These are phyloP conservation scores for Eristalinus sepulchralis DNA, from an alignment of 2,888 invertebrate genomes.

Conservation along the genomic window DNA sequence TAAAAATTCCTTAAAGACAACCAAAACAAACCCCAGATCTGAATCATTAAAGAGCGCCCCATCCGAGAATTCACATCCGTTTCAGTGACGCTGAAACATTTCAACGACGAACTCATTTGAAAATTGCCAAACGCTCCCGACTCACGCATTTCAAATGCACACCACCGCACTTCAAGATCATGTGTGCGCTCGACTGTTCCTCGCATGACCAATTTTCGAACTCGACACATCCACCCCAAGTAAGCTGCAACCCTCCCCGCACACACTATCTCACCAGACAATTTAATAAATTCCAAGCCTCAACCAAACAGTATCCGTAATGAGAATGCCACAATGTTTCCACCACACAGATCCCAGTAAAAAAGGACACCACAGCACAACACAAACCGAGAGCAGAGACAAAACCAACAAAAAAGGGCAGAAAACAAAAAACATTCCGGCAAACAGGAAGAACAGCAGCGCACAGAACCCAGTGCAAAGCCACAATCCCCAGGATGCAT, in stretches of 20 bases:
- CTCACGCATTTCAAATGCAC: not conserved
- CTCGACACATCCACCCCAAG: not conserved
- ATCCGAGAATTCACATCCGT: not conserved
- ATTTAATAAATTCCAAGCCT: slow-evolving; percentile 30
- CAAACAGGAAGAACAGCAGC: slow-evolving; percentile 36
- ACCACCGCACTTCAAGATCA: not conserved
- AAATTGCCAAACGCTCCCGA: not conserved
- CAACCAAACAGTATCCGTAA: slow-evolving; percentile 27
- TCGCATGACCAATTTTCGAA: slow-evolving; percentile 1
- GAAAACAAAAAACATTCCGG: slow-evolving; percentile 18
- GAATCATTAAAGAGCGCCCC: not conserved
- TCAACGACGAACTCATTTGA: not conserved
- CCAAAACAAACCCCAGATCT: not conserved
- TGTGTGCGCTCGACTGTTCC: not conserved
- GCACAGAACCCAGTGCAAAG: slow-evolving; percentile 59
- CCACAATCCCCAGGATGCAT: slow-evolving; percentile 69
- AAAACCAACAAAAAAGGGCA: not conserved
- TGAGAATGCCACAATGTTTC: slow-evolving; percentile 56
- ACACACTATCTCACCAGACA: not conserved
- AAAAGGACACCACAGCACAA: not conserved
- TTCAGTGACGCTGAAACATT: not conserved
- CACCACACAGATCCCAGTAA: slow-evolving; percentile 45
- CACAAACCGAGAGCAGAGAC: not conserved
- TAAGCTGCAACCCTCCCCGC: no score
- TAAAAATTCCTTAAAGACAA: no score